These are phyloP conservation scores for Ligdia adustata DNA, from an alignment of 2,888 invertebrate species.

Conservation along the genomic window DNA sequence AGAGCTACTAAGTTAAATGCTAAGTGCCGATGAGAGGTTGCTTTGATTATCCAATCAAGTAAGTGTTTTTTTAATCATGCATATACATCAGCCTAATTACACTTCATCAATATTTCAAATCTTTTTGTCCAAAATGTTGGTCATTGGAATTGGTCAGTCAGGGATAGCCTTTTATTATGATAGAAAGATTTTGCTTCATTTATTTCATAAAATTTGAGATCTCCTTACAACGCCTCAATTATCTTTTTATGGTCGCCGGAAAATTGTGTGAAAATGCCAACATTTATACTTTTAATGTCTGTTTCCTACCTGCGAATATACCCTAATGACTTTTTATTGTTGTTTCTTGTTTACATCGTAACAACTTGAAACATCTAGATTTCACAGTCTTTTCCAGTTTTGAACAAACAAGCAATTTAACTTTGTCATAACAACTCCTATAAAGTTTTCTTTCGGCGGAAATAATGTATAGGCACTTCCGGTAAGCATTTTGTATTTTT, in stretches of 20 bases:
- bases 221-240: not conserved
- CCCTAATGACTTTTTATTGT: constrained; percentile 19
- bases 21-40: constrained; percentile 40
- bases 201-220: not conserved
- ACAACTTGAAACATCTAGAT: constrained; percentile 22
- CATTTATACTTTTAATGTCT: constrained; percentile 22
- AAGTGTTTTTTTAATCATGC: too few relatives aligned
- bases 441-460: constrained; percentile 10
- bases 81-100: too few relatives aligned
- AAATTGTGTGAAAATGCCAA: constrained; percentile 9
- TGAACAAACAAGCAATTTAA: constrained; percentile 26
- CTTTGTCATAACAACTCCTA: constrained; percentile 21
- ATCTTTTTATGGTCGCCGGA: not conserved
- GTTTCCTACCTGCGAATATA: constrained; percentile 16
- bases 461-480: constrained; percentile 2
- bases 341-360: constrained; percentile 21
- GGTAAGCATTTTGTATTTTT: too few relatives aligned
- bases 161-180: too few relatives aligned
- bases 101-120: too few relatives aligned
- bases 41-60: too few relatives aligned
- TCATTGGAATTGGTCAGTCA: too few relatives aligned
- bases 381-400: constrained; percentile 18
- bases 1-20: constrained; percentile 39
- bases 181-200: too few relatives aligned
- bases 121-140: too few relatives aligned